Percentiles rank a stretch among this genome's conserved stretches.
phyloP scores from a whole-genome alignment of 1,140 invertebrate species.

The Anagrus nilaparvatae region DNA sequence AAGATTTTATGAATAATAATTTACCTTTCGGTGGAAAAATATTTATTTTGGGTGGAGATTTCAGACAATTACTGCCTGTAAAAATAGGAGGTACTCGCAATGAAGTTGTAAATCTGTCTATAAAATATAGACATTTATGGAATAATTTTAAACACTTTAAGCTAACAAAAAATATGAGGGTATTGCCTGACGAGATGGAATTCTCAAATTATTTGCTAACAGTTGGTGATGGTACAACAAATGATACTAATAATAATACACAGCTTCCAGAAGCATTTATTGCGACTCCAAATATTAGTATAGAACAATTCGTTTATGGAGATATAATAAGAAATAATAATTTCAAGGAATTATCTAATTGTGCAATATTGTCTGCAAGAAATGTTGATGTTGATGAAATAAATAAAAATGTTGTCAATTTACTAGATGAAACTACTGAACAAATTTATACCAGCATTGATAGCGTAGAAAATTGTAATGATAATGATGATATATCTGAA shows the following conservation, averaged over 20 bases:
- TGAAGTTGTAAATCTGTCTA: neutral
- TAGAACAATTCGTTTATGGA: neutral
- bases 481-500: neutral
- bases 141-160: neutral
- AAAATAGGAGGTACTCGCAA: too few relatives aligned
- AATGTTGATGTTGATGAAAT: too few relatives aligned
- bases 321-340: too few relatives aligned
- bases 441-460: neutral
- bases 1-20: too few relatives aligned
- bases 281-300: neutral
- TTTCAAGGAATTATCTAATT: too few relatives aligned
- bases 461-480: neutral
- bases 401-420: too few relatives aligned
- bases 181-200: neutral
- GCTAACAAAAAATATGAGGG: neutral
- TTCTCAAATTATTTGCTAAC: neutral
- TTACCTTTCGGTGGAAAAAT: slow-evolving; percentile 1
- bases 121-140: slow-evolving; percentile 1
- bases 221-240: slow-evolving; percentile 3
- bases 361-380: too few relatives aligned
- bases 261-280: neutral
- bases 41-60: neutral
- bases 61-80: neutral
- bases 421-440: too few relatives aligned
- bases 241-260: neutral